These are phyloP conservation scores for Drymonia ruficornis DNA, from an alignment of 2,888 invertebrate species.

Conservation along the genomic window DNA sequence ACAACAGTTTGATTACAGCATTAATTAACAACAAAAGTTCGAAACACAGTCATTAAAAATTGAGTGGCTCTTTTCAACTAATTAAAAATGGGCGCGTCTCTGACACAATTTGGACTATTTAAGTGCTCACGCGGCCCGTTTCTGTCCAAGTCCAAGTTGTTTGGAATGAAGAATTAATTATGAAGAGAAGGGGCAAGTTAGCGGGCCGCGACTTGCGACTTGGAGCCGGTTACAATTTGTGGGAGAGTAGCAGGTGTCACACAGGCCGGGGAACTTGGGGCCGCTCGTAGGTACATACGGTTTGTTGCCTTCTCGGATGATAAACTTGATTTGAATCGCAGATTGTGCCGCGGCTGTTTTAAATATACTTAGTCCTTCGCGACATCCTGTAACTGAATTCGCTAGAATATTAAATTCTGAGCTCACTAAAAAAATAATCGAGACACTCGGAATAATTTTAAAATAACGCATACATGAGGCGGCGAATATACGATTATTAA, in stretches of 20 bases:
- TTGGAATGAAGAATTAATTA: slow-evolving; percentile 85
- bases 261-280: slow-evolving; percentile 65
- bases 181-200: slow-evolving; percentile 75
- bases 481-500: too few species aligned
- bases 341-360: slow-evolving; percentile 67
- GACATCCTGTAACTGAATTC: slow-evolving; percentile 26
- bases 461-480: too few species aligned
- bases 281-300: slow-evolving; percentile 69
- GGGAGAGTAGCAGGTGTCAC: slow-evolving; percentile 80
- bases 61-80: slow-evolving; percentile 74
- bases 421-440: too few species aligned
- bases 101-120: slow-evolving; percentile 80
- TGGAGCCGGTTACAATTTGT: slow-evolving; percentile 79
- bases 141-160: slow-evolving; percentile 77
- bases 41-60: slow-evolving; percentile 75
- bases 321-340: slow-evolving; percentile 82
- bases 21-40: slow-evolving; percentile 68
- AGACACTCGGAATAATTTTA: too few species aligned
- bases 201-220: slow-evolving; percentile 68
- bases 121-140: slow-evolving; percentile 78
- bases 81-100: slow-evolving; percentile 82
- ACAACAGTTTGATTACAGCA: slow-evolving; percentile 49
- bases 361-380: slow-evolving; percentile 43
- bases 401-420: slow-evolving; percentile 7
- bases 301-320: slow-evolving; percentile 80